Percentiles rank a stretch among this genome's conserved stretches.
These are phyloP conservation scores for Delichon dasypus DNA, from an alignment of 2,797 vertebrate species.

Conservation along the genomic window DNA sequence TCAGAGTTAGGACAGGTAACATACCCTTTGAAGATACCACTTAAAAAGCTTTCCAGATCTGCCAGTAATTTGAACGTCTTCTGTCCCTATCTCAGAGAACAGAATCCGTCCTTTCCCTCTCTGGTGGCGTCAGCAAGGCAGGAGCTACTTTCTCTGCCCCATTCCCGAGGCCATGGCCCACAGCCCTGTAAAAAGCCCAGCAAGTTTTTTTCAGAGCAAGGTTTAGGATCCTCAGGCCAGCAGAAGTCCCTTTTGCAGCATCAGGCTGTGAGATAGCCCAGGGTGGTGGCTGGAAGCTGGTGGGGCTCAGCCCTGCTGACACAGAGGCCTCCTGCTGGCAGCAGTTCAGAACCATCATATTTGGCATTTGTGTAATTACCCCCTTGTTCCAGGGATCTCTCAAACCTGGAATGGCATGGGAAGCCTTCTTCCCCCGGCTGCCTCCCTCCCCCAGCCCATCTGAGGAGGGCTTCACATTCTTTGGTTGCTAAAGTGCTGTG, in stretches of 20 bases:
- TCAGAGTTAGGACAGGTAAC: conserved; percentile 30
- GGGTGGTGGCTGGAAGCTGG: background rate
- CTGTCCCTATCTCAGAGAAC: background rate
- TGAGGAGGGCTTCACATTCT: background rate
- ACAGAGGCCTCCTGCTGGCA: background rate
- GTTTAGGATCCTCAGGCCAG: background rate
- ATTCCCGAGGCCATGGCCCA: background rate
- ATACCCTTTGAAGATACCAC: conserved; percentile 37
- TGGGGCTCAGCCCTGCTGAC: background rate
- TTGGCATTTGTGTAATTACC: background rate
- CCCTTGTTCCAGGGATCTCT: conserved; percentile 1
- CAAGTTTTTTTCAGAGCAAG: background rate
- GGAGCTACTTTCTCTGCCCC: background rate
- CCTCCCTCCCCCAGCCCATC: background rate
- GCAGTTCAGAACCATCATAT: background rate
- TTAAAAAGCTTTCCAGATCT: conserved; percentile 51
- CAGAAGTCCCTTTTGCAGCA: background rate
- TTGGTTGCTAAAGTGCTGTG: conserved; percentile 32
- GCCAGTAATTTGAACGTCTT: conserved; percentile 35
- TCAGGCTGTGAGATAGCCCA: fast-evolving
- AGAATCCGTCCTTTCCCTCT: background rate
- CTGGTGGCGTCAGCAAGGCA: background rate
- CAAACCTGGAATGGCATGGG: background rate
- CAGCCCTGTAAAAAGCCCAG: background rate
- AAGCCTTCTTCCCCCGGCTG: background rate